Conservation (phyloP, 2,888 invertebrate species). For the Lobophora halterata region DNA sequence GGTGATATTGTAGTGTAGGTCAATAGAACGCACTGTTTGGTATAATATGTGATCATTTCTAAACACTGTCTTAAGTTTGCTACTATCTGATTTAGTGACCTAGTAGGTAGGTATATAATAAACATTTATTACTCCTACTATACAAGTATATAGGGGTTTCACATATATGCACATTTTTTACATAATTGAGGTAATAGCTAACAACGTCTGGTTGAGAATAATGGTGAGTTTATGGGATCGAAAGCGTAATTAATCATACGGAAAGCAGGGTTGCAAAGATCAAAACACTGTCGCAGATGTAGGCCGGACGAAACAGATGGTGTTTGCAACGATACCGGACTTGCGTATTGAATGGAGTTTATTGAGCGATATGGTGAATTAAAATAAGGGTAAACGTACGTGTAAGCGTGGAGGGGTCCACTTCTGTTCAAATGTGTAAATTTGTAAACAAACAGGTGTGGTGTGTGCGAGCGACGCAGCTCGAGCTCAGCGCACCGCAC, state of each 20-base stretch:
- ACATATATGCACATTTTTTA: no score
- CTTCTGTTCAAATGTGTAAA: slow-evolving; percentile 54
- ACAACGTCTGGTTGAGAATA: no score
- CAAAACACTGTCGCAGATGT: slow-evolving; percentile 18
- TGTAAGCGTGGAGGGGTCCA: slow-evolving; percentile 58
- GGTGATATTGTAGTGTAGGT: slow-evolving; percentile 11
- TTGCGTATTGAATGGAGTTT: slow-evolving; percentile 5
- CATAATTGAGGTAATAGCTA: no score
- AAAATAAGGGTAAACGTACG: slow-evolving; percentile 51
- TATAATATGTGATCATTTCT: slow-evolving; percentile 15
- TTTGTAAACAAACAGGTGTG: slow-evolving; percentile 65
- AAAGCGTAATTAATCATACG: not conserved
- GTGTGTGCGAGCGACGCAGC: slow-evolving; percentile 40
- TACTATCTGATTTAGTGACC: not conserved
- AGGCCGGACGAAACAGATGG: slow-evolving; percentile 42
- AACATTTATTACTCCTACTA: no score
- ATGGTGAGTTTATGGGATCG: no score
- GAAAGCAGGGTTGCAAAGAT: slow-evolving; percentile 10
- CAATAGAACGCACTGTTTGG: slow-evolving; percentile 13
- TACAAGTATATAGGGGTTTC: no score
- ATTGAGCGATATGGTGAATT: slow-evolving; percentile 19
- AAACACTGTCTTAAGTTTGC: slow-evolving; percentile 16
- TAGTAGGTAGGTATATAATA: no score
- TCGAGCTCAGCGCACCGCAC: slow-evolving; percentile 55
- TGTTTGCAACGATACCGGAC: slow-evolving; percentile 1